Evolutionary conservation across 2,113 vertebrate species (phyloP).

Genomic region (Urocitellus parryii): DNA sequence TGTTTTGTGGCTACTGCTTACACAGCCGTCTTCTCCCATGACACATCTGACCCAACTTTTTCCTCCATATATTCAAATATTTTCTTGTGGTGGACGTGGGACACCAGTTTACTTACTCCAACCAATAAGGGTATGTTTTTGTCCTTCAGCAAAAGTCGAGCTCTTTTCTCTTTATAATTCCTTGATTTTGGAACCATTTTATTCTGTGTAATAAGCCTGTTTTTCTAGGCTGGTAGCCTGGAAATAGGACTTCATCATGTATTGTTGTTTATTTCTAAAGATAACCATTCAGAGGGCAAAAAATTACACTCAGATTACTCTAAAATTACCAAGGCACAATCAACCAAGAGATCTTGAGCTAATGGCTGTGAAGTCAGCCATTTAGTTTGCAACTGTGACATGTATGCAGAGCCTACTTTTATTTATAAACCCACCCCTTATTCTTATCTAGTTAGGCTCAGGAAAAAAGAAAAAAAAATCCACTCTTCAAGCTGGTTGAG

Average conservation of each 20-base stretch:
- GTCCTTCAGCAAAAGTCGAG: conserved; percentile 31
- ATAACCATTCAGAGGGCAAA: neutral
- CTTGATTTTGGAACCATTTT: conserved; percentile 35
- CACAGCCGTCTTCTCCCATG: neutral
- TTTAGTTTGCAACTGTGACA: neutral
- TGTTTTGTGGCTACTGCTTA: neutral
- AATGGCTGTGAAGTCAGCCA: neutral
- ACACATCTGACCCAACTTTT: neutral
- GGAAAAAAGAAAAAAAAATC: neutral
- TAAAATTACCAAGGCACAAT: conserved; percentile 17
- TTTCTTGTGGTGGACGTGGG: neutral
- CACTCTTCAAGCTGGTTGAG: neutral
- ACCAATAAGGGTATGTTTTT: neutral
- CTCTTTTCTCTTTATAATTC: neutral
- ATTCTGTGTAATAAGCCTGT: neutral
- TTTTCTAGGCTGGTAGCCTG: neutral
- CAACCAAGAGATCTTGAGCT: conserved; percentile 7
- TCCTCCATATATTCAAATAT: neutral
- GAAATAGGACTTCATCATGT: neutral
- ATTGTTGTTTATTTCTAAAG: conserved; percentile 13
- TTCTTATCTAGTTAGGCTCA: neutral
- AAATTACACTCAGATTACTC: neutral
- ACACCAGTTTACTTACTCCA: neutral
- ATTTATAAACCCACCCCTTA: neutral
- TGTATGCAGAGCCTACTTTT: neutral